phyloP scores from a whole-genome alignment of 2,797 vertebrate species.

The Momotus momota region DNA sequence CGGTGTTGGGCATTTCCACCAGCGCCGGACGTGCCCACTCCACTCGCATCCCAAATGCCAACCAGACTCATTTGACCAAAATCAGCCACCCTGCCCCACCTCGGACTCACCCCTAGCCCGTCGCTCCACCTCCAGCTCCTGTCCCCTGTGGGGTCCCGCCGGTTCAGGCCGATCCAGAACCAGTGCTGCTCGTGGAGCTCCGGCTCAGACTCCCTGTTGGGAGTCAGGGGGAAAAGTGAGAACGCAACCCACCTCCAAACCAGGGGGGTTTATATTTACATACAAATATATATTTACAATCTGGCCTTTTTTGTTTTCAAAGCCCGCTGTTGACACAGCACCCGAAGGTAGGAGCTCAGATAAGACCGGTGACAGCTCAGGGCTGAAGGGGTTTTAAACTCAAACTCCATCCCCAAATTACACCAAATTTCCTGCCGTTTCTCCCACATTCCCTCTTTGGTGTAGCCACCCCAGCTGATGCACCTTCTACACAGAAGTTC shows the following conservation, averaged over 20 bases:
- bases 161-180: constrained; percentile 97
- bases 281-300: not conserved
- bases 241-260: not conserved
- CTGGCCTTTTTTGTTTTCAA: not conserved
- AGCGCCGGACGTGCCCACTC: not conserved
- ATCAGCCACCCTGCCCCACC: not conserved
- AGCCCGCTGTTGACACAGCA: not conserved
- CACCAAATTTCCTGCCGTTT: not conserved
- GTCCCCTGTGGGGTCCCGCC: constrained; percentile 86
- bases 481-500: not conserved
- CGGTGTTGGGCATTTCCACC: not conserved
- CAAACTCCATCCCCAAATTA: not conserved
- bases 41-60: not conserved
- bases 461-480: not conserved
- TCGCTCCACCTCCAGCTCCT: constrained; percentile 96
- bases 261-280: not conserved
- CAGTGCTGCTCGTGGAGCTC: constrained; percentile 95
- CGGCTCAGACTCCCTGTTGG: constrained; percentile 79
- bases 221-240: not conserved
- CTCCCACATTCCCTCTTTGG: not conserved
- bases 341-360: not conserved
- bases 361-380: accelerated
- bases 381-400: not conserved
- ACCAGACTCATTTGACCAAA: accelerated
- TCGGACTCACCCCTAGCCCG: constrained; percentile 87